Evolutionary conservation across 1,140 invertebrate genomes (phyloP), one percentile per base, ranked within the genome.

Genomic region (Pemphigus obesinymphae): DNA sequence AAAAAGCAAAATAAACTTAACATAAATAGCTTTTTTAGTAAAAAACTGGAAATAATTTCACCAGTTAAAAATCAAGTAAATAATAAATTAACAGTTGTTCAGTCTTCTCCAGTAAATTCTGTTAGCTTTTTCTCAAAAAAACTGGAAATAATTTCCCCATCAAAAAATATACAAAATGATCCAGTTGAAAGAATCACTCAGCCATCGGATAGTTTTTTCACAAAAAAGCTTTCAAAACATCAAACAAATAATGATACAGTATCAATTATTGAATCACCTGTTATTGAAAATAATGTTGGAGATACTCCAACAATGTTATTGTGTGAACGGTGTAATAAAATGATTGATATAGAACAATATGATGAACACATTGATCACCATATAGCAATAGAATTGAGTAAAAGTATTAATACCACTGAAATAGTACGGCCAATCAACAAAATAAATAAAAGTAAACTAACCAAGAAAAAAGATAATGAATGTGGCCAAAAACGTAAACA

Each of bases 301-400:
- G 68, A 45, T 82, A 50, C 17, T 10, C 53, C 73, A 20, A 20
- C n/a, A 50, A 53, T 17, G 15, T 68, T 66, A 53, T 61, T 75
- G 48, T 85, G 85, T 73, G 48, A 73, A 11, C 23, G 82, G 43
- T 85, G 85, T 45, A 40, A 81, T 31, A 58, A 83, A 48, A 55
- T 29, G 40, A 68, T 84, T n/a, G 31, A 73, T 20, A 55, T 84
- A 23, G 3, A 76, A 34, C 80, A 82, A n/a, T 82, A 83, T 58
- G 83, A 83, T 13, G 82, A 83, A 63, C 85, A 85, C 63, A 45
- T 84, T 55, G 85, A 85, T 82, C 82, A 82, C 80, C 85, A 85
- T 55, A n/a, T 84, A 8, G 85, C 85, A 23, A 23, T 82, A n/a
- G 75, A 82, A 55, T 66, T 85, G 23, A 82, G 82, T 7, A 81